A percentile compares a stretch with the other conserved stretches of the same genome.
Conservation (phyloP, 30 jellyfish, hydroid and myxozoan species). For the Hydra vulgaris region DNA sequence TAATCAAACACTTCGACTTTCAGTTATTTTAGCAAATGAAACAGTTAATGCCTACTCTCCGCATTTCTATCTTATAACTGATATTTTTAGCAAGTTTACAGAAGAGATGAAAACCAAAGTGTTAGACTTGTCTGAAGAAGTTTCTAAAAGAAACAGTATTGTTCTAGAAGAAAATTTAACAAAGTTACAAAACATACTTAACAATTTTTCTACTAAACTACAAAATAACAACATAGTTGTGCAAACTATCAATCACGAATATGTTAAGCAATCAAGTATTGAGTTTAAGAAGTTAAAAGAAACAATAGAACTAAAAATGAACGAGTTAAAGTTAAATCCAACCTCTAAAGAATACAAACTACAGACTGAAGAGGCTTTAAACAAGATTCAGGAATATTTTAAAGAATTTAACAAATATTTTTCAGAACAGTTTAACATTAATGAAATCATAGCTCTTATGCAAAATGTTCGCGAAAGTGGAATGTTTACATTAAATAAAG, state of each 20-base stretch:
- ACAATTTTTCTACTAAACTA: slow-evolving; percentile 22
- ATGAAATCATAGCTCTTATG: slow-evolving; percentile 3
- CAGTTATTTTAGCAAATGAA: slow-evolving; percentile 66
- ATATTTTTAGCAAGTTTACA: slow-evolving; percentile 25
- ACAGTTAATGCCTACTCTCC: slow-evolving; percentile 70
- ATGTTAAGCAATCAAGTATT: slow-evolving; percentile 23
- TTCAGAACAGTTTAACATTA: slow-evolving; percentile 34
- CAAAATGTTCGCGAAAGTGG: slow-evolving; percentile 33
- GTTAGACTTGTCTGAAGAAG: neutral
- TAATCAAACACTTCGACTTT: slow-evolving; percentile 67
- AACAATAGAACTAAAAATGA: slow-evolving; percentile 32
- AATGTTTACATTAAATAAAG: slow-evolving; percentile 31
- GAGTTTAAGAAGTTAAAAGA: slow-evolving; percentile 18
- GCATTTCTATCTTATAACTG: slow-evolving; percentile 42
- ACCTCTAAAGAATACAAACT: slow-evolving; percentile 10
- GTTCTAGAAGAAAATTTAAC: slow-evolving; percentile 6
- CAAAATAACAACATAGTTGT: slow-evolving; percentile 40
- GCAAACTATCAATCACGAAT: slow-evolving; percentile 35
- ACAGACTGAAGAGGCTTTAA: neutral
- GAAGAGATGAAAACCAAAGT: slow-evolving; percentile 27
- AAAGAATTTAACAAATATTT: neutral
- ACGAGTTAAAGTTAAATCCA: slow-evolving; percentile 58
- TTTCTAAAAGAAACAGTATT: neutral
- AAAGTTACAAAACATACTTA: neutral
- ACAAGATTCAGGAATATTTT: slow-evolving; percentile 6